Evolutionary conservation across 2,113 vertebrate genomes (phyloP).

Genomic region (Solea senegalensis): DNA sequence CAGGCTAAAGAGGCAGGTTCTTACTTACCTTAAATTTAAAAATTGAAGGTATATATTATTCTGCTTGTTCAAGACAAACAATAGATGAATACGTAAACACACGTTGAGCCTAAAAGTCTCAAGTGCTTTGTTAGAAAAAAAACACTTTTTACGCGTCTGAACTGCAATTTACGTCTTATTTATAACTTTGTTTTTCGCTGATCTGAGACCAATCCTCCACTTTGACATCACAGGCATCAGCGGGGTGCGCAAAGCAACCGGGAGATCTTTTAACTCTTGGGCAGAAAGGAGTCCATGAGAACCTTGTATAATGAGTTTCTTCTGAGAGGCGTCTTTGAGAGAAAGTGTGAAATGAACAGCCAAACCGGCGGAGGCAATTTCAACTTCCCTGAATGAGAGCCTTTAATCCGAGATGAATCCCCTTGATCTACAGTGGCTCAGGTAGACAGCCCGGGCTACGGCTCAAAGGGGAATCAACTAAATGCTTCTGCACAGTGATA

Average conservation of each 20-base stretch:
- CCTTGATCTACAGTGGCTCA: constrained; percentile 60
- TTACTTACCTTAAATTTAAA: no score
- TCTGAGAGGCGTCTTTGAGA: constrained; percentile 59
- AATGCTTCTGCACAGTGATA: constrained; percentile 48
- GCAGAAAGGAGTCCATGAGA: constrained; percentile 49
- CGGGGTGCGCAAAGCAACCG: constrained; percentile 34
- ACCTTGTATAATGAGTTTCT: constrained; percentile 61
- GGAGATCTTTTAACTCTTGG: constrained; percentile 43
- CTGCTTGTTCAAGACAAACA: no score
- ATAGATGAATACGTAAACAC: no score
- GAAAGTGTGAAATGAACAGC: constrained; percentile 70
- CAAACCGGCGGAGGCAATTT: constrained; percentile 57
- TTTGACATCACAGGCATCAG: constrained; percentile 44
- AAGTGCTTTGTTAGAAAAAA: constrained; percentile 5
- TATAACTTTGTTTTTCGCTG: constrained; percentile 28
- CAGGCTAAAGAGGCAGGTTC: no score
- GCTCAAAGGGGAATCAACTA: constrained; percentile 56
- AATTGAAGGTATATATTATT: no score
- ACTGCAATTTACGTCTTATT: constrained; percentile 33
- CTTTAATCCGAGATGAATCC: constrained; percentile 71
- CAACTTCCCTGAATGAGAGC: constrained; percentile 59
- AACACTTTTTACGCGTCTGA: not conserved
- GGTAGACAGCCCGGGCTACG: constrained; percentile 41
- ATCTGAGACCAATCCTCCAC: constrained; percentile 39
- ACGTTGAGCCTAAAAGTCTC: no score